Base-by-base conservation (phyloP, 2,113 vertebrate genomes). In the Aphyosemion australe region DNA sequence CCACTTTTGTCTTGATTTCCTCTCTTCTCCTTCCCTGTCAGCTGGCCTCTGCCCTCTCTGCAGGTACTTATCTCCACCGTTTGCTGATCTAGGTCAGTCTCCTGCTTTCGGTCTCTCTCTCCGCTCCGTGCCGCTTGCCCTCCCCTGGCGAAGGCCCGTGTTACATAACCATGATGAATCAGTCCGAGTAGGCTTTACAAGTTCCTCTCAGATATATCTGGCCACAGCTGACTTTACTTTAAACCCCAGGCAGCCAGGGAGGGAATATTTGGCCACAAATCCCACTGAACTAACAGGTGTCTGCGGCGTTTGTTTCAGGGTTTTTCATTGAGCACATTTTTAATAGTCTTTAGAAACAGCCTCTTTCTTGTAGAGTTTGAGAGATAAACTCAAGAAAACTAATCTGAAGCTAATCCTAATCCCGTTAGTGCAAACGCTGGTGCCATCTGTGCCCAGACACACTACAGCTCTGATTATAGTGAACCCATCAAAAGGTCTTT, bases 371-470 rank as follows among this genome's bases (percentile, higher is more conserved):
- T 61, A 15, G 18, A 52, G 57, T 71, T 69, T 61, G 39, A 68
- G 13, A 57, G 47, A 54, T 72, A 20, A 54, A 62, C 64, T 72
- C 2, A 1, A 20, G n/a, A 13, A 51, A 83, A 82, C 82, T 91
- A 89, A 89, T 90, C 81, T 84, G 68, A 60, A 77, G 72, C 53
- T 86, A 89, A 90, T 90, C 88, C 78, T 90, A 87, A 90, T 90
- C 88, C 77, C 46, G 79, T 91, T 88, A 89, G 82, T 77, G 80
- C 71, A 84, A 89, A 86, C 83, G 71, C 77, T 21, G 48, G 62
- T 57, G 61, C 88, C 90, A 91, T 90, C 87, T 91, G 88, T 82
- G 79, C 58, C 69, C 64, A 76, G 58, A 81, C 78, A 84, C 61
- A 84, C 69, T 26, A 69, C 48, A 19, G 56, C 70, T 63, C 42